Evolutionary conservation across 1,140 invertebrate species (phyloP), one percentile per base, ranked within the genome.

Genomic region (Melitaea cinxia): DNA sequence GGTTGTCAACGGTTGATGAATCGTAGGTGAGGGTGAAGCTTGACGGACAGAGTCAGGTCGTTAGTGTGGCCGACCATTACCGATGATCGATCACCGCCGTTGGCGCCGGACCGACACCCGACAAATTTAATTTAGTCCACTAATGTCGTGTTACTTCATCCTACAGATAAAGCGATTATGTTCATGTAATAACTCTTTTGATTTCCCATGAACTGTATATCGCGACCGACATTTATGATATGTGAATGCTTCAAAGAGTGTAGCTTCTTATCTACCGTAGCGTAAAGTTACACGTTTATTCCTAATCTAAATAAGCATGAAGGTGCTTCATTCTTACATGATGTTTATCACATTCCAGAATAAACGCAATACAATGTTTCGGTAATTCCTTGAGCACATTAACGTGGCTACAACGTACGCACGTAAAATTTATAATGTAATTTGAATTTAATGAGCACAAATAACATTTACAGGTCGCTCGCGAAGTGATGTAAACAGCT

Each of bases 111-210:
- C 81, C 69, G 75, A 75, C 78, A 85, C 74, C 82, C 80, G 76
- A 88, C 83, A 85, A 86, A 89, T 88, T 89, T 86, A 85, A 88
- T 89, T 89, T 86, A 83, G 77, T 81, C 72, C 72, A 68, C 80
- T 84, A 83, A 85, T 83, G 72, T 61, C 66, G 47, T 65, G 55
- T 23, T 65, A 52, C 63, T 58, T 65, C 56, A 35, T 56, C 35
- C 59, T 59, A 53, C 17, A 66, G 63, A 70, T 62, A 59, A 52
- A 65, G 58, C 49, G 45, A 53, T 68, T 68, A 56, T 37, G 21
- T 50, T 19, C 15, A 24, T 15, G 17, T 50, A 52, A 50, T 62
- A 42, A 50, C 59, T 23, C 49, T 62, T 62, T 62, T 28, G 21
- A 17, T 60, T 37, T 60, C 37, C 17, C 21, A 52, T 37, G 45